A percentile compares a stretch with the other conserved stretches of the same genome.
These are phyloP conservation scores for Mastomys natalensis DNA, from an alignment of 2,113 vertebrate species.

Conservation along the genomic window DNA sequence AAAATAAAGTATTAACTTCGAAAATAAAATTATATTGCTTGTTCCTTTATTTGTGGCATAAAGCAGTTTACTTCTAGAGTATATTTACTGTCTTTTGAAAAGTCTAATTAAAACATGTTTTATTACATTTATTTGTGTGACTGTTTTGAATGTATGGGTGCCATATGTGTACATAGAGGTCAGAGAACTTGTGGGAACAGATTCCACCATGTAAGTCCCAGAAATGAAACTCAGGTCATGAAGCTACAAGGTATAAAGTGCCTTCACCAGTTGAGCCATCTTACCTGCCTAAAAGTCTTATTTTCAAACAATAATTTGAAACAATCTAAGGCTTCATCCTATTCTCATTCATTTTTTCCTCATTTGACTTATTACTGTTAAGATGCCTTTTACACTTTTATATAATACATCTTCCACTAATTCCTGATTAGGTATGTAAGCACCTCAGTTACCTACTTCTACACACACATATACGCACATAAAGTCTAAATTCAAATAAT, in stretches of 20 bases:
- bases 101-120: neutral
- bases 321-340: neutral
- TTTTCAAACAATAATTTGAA: neutral
- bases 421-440: conserved; percentile 34
- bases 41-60: neutral
- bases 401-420: neutral
- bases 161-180: neutral
- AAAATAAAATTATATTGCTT: neutral
- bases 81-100: neutral
- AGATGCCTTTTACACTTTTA: neutral
- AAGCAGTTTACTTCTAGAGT: neutral
- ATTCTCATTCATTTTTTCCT: neutral
- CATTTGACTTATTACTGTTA: neutral
- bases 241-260: neutral
- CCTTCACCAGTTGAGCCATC: neutral
- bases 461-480: neutral
- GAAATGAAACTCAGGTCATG: neutral
- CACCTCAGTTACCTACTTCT: neutral
- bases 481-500: conserved; percentile 47
- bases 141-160: neutral
- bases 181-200: neutral
- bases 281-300: neutral
- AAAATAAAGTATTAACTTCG: neutral
- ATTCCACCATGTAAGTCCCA: neutral
- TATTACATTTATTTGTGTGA: neutral